Base-by-base conservation (phyloP, 2,113 vertebrate species). In the Nipponia nippon region DNA sequence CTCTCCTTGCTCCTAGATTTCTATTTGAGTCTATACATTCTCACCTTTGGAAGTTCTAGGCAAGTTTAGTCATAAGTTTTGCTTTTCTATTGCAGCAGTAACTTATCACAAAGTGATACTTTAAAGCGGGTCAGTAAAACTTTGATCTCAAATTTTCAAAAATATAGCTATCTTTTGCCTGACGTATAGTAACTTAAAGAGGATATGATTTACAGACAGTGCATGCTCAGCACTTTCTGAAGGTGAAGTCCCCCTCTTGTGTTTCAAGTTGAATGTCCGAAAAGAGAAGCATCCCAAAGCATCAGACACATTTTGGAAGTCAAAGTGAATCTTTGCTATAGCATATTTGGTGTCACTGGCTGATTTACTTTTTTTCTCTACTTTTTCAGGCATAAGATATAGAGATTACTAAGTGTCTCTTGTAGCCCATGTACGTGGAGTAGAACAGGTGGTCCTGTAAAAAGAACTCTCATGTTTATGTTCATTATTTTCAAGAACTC, bases 111-210 rank as follows among this genome's bases (percentile, higher is more conserved):
- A 94, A 93, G 30, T 59, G 69, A 47, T 83, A 75, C 81, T 87
- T 93, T 88, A 95, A 93, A 97, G 76, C 58, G 0, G 66, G 79
- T 87, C 90, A 86, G 42, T 93, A 69, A 92, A 95, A 89, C 88
- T 95, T 93, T 95, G 90, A 95, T 95, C 71, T 95, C 34, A 46
- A 23, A n/a, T 83, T 90, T 96, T 96, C 78, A 52, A 40, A 52
- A 40, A n/a, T 78, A n/a, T 7, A 42, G 29, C 50, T 79, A 9
- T 76, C 47, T 76, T 87, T 65, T 80, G 36, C 82, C 81, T 79
- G 84, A 40, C 81, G 44, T n/a, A 11, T 29, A 78, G 46, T 34
- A 82, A 59, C 87, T 84, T 75, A 66, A 67, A 93, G 52, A 52
- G 34, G 47, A 44, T 71, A 16, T 34, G 77, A 91, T 87, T 87